Base-by-base conservation (phyloP, 2,888 invertebrate genomes). In the Drosophila siamana region DNA sequence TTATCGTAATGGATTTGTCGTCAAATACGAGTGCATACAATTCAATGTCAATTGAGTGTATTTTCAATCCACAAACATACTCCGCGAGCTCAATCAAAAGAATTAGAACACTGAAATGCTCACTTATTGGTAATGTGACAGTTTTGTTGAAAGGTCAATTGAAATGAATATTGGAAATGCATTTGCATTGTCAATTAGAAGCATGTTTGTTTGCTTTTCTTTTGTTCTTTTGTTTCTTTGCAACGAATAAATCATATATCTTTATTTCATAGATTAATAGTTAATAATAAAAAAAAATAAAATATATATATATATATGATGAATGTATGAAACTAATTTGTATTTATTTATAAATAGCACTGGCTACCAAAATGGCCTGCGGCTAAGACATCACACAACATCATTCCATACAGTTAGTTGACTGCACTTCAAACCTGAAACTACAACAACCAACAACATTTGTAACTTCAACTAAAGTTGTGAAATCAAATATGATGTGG, bases 1-100 rank as follows among this genome's bases (percentile, higher is more conserved):
- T 76, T 76, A 72, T 13, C 24, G 30, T 72, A 76, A 77, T 76
- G 73, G 62, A 56, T 44, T 48, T 16, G 68, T 19, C 67, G 38
- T 41, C 50, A 40, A 47, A 50, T 11, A 59, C 9, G 44, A 28
- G 28, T 26, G 30, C 63, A 46, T 47, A 22, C 9, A 26, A 2
- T 56, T 26, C 36, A 54, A 46, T 46, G n/a, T 38, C 47, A 46
- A 61, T 52, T 52, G 8, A 8, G n/a, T 28, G 7, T 0, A 30
- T 30, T 30, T 30, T 11, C 9, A 30, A 28, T 28, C 28, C 8
- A 9, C 28, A 28, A 50, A 24, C n/a, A n/a, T n/a, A 19, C 19
- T 19, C 3, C 19, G 19, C 19, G 9, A 24, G 22, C 13, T n/a
- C 33, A 33, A n/a, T 33, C 11, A n/a, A 33, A 11, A 4, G 26